phyloP scores from a whole-genome alignment of 2,113 vertebrate genomes.

The Peucedramus taeniatus region DNA sequence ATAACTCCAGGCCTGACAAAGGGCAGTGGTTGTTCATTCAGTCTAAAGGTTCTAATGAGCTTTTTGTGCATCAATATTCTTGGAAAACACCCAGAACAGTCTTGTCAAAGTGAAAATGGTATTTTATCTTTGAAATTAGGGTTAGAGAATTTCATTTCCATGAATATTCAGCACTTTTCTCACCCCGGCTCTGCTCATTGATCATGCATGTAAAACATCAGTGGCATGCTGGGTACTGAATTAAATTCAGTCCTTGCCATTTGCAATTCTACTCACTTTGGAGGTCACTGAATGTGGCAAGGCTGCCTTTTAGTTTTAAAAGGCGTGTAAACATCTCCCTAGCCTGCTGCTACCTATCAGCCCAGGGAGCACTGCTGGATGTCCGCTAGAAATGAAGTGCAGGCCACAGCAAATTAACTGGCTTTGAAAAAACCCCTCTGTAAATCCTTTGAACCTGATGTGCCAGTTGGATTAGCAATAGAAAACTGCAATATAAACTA shows the following conservation, averaged over 20 bases:
- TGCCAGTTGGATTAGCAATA: not conserved
- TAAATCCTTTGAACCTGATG: not conserved
- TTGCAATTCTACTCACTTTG: conserved; percentile 45
- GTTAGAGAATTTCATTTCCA: conserved; percentile 39
- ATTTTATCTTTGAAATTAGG: conserved; percentile 55
- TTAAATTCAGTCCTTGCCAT: conserved; percentile 39
- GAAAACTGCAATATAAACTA: not conserved
- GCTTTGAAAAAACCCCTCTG: not conserved
- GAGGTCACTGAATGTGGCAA: conserved; percentile 29
- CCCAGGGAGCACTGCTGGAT: not conserved
- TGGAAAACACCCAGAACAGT: conserved; percentile 22
- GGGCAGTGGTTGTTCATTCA: not conserved
- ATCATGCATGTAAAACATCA: conserved; percentile 50
- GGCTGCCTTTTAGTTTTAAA: conserved; percentile 43
- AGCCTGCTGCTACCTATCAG: not conserved
- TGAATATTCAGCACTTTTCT: conserved; percentile 57
- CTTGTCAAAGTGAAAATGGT: conserved; percentile 35
- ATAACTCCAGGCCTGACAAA: conserved; percentile 3
- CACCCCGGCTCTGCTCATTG: conserved; percentile 33
- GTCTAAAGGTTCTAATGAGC: conserved; percentile 22
- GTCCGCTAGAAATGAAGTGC: not conserved
- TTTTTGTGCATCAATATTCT: conserved; percentile 14
- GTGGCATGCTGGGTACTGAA: conserved; percentile 29
- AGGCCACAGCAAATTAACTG: not conserved
- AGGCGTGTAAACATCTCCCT: not conserved